A percentile compares a stretch with the other conserved stretches of the same genome.
These are phyloP conservation scores for Neodontobutis hainanensis DNA, from an alignment of 2,113 vertebrate genomes.

Conservation along the genomic window DNA sequence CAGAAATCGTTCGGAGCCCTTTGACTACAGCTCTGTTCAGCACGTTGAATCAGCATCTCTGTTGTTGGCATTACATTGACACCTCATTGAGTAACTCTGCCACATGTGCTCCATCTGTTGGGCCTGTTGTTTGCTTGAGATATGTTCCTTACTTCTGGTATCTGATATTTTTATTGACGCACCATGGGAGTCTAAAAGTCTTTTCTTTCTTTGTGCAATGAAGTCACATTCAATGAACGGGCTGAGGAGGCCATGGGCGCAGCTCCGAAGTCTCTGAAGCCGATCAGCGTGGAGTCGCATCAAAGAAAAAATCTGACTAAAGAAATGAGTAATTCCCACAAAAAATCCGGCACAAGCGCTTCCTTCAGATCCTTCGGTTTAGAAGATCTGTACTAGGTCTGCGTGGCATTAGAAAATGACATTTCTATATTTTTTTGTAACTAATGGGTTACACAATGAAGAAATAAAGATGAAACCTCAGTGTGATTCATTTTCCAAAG, in stretches of 20 bases:
- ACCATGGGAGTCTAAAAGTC: slow-evolving; percentile 8
- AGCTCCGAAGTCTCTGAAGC: slow-evolving; percentile 21
- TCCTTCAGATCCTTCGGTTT: slow-evolving; percentile 9
- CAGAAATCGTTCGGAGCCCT: slow-evolving; percentile 40
- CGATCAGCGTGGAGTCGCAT: slow-evolving; percentile 26
- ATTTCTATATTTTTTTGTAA: neutral
- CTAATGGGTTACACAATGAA: neutral
- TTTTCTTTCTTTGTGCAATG: neutral
- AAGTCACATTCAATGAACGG: slow-evolving; percentile 33
- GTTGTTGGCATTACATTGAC: slow-evolving; percentile 33
- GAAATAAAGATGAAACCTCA: neutral
- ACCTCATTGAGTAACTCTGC: slow-evolving; percentile 41
- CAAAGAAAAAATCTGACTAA: slow-evolving; percentile 23
- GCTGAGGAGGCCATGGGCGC: too few species aligned
- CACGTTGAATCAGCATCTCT: slow-evolving; percentile 63
- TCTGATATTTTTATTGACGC: slow-evolving; percentile 30
- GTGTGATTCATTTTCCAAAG: too few species aligned
- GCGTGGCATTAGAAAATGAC: neutral
- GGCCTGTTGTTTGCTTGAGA: slow-evolving; percentile 43
- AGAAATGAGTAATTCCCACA: slow-evolving; percentile 17
- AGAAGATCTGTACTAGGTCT: neutral
- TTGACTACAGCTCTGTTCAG: slow-evolving; percentile 43
- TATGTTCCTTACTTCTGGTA: slow-evolving; percentile 35
- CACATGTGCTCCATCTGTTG: slow-evolving; percentile 66
- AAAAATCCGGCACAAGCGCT: slow-evolving; percentile 2